Percentiles rank a stretch among this genome's conserved stretches.
Conservation (phyloP, 1,140 invertebrate genomes). For the Nasonia vitripennis region DNA sequence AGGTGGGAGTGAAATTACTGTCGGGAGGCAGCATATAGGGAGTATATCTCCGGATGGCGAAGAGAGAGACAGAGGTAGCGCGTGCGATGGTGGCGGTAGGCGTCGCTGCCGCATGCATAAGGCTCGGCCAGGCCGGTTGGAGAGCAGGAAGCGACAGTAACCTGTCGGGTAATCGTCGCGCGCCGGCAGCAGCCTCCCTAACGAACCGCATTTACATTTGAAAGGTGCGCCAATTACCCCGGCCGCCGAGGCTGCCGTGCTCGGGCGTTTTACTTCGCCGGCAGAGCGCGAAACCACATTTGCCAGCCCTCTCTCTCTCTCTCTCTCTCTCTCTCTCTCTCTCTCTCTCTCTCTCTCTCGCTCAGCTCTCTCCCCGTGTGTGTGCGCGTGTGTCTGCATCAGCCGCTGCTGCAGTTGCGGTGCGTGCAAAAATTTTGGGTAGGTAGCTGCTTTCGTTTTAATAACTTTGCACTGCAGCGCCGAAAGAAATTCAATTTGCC, state of each 20-base stretch:
- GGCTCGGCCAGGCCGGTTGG: conserved; percentile 14
- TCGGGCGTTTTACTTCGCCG: conserved; percentile 65
- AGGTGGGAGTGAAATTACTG: too few relatives aligned
- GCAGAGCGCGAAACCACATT: conserved; percentile 55
- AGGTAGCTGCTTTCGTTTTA: background rate
- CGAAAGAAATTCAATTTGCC: background rate
- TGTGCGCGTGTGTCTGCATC: background rate
- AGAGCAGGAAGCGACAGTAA: conserved; percentile 47
- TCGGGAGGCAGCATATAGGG: too few relatives aligned
- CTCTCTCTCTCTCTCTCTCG: background rate
- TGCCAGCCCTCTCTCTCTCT: background rate
- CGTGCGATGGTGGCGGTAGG: background rate
- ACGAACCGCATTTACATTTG: conserved; percentile 71
- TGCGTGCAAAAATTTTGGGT: background rate
- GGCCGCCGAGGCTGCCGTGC: conserved; percentile 10
- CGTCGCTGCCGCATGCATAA: conserved; percentile 1
- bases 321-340: background rate
- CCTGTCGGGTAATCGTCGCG: conserved; percentile 47
- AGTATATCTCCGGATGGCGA: background rate
- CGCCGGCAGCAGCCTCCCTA: conserved; percentile 59
- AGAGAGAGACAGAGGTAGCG: background rate
- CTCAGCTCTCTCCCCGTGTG: too few relatives aligned
- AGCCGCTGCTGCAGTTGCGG: background rate
- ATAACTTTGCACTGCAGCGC: background rate
- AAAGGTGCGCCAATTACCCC: conserved; percentile 68